These are phyloP conservation scores for Numida meleagris DNA, from an alignment of 2,113 vertebrate genomes.

Conservation along the genomic window DNA sequence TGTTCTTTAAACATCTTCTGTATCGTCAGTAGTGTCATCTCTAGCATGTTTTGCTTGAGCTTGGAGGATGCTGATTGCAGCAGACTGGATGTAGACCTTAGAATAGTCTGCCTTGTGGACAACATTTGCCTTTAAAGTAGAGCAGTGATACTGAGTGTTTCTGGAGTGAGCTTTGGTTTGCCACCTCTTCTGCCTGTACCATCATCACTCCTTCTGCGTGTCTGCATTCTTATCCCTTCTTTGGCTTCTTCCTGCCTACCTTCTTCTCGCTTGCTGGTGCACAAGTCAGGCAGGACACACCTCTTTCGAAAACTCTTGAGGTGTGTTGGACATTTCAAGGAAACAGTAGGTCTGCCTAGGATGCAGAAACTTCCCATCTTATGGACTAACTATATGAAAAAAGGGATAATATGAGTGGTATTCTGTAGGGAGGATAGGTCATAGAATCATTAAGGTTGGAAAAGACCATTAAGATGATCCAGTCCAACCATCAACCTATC, in stretches of 20 bases:
- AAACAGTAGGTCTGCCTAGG: background rate
- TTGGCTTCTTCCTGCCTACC: background rate
- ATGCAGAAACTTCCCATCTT: background rate
- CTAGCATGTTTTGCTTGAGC: background rate
- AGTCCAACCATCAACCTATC: too few relatives aligned
- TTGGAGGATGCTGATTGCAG: background rate
- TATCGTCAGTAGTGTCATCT: background rate
- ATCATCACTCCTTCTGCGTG: background rate
- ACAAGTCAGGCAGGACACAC: background rate
- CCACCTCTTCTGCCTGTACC: background rate
- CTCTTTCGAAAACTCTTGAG: background rate
- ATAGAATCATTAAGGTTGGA: too few relatives aligned
- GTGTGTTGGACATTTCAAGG: background rate
- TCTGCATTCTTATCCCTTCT: background rate
- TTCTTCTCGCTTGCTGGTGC: background rate
- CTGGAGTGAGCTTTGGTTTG: background rate
- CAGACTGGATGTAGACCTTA: background rate
- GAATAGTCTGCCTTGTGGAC: background rate
- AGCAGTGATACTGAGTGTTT: background rate
- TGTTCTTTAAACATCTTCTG: constrained; percentile 42
- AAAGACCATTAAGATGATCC: too few relatives aligned
- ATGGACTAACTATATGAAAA: background rate
- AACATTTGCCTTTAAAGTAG: background rate
- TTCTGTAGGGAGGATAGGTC: too few relatives aligned
- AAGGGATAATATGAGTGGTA: too few relatives aligned